Evolutionary conservation across 2,113 vertebrate genomes (phyloP).

Genomic region (Xenopus borealis): DNA sequence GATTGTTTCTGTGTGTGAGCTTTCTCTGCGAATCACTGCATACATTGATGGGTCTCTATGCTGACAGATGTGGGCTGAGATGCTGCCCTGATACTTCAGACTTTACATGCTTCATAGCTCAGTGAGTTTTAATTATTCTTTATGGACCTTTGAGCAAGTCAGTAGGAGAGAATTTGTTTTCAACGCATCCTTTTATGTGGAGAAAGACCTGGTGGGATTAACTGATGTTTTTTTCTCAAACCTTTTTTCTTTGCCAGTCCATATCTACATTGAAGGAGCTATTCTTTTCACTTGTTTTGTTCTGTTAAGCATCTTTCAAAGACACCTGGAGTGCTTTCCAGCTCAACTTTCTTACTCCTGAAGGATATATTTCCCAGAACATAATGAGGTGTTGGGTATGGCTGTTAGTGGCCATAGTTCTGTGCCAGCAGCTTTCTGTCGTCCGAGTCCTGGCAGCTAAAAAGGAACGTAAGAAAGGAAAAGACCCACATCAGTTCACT

Average conservation of each 20-base stretch:
- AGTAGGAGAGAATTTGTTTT: conserved; percentile 19
- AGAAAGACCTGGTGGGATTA: conserved; percentile 31
- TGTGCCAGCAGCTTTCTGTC: conserved; percentile 76
- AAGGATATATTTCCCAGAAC: conserved; percentile 39
- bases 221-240: conserved; percentile 32
- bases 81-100: conserved; percentile 68
- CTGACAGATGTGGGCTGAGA: conserved; percentile 72
- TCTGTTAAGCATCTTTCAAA: conserved; percentile 17
- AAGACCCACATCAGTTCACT: conserved; percentile 69
- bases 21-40: conserved; percentile 73
- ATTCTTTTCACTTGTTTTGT: conserved; percentile 6
- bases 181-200: conserved; percentile 19
- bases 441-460: conserved; percentile 64
- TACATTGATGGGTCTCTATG: conserved; percentile 77
- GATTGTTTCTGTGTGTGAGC: conserved; percentile 47
- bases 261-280: conserved; percentile 26
- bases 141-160: conserved; percentile 30
- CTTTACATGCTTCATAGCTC: conserved; percentile 73
- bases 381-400: conserved; percentile 76
- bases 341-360: conserved; percentile 37
- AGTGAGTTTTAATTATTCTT: conserved; percentile 62
- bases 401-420: conserved; percentile 64
- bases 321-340: conserved; percentile 31
- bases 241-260: conserved; percentile 27
- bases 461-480: conserved; percentile 74